phyloP scores from a whole-genome alignment of 2,797 vertebrate species.

The Pantherophis alleghaniensis region DNA sequence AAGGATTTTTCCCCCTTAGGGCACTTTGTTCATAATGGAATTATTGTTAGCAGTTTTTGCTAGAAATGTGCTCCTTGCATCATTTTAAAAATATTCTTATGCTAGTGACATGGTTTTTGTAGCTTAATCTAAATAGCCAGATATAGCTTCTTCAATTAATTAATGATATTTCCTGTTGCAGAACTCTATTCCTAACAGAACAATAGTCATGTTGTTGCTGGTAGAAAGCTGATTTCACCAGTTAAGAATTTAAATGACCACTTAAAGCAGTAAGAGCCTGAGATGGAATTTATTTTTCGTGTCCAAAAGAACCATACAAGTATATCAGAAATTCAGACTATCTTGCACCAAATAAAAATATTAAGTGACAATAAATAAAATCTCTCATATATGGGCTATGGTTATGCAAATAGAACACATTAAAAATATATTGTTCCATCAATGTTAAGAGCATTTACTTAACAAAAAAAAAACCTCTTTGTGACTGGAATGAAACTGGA shows the following conservation, averaged over 20 bases:
- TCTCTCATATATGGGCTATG: slow-evolving; percentile 19
- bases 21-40: slow-evolving; percentile 43
- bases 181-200: slow-evolving; percentile 67
- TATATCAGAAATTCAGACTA: slow-evolving; percentile 39
- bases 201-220: slow-evolving; percentile 62
- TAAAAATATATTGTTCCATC: background rate
- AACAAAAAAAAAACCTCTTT: background rate
- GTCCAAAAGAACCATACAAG: slow-evolving; percentile 45
- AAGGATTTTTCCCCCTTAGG: slow-evolving; percentile 23
- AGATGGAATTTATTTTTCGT: slow-evolving; percentile 47
- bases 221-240: slow-evolving; percentile 61
- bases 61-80: slow-evolving; percentile 35
- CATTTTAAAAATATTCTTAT: slow-evolving; percentile 60
- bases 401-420: slow-evolving; percentile 15
- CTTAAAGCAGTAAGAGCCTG: slow-evolving; percentile 42
- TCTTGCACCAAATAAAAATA: slow-evolving; percentile 48
- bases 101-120: slow-evolving; percentile 54
- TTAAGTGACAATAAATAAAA: slow-evolving; percentile 46
- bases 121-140: slow-evolving; percentile 61
- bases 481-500: background rate
- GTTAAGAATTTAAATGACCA: slow-evolving; percentile 57
- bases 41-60: slow-evolving; percentile 20
- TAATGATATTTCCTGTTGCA: slow-evolving; percentile 68
- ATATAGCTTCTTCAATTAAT: slow-evolving; percentile 68
- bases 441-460: background rate